Percentiles rank a stretch among this genome's conserved stretches.
Conservation (phyloP, 2,888 invertebrate genomes). For the Scaeva pyrastri region DNA sequence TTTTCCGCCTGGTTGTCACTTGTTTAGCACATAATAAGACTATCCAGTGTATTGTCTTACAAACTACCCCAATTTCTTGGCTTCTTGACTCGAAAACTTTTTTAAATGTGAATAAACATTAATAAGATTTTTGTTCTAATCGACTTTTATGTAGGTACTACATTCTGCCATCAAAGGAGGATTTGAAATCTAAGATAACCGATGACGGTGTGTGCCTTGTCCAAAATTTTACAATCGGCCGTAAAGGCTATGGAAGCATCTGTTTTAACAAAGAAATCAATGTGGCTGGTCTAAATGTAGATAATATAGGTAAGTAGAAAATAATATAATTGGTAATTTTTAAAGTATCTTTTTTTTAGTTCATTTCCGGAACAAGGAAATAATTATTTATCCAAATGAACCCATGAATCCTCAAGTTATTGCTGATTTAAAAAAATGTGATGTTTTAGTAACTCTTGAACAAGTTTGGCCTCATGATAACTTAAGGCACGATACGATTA, state of each 20-base stretch:
- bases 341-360: constrained; percentile 85
- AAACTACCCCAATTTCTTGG: too few species aligned
- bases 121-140: neutral
- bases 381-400: constrained; percentile 97
- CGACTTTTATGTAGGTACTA: constrained; percentile 87
- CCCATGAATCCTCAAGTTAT: constrained; percentile 92
- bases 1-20: too few species aligned
- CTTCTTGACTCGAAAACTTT: neutral
- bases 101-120: neutral
- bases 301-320: constrained; percentile 88
- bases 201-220: constrained; percentile 91
- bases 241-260: constrained; percentile 95
- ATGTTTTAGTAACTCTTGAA: constrained; percentile 96
- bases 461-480: constrained; percentile 96
- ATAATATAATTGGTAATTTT: neutral
- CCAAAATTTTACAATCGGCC: constrained; percentile 94
- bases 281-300: constrained; percentile 93
- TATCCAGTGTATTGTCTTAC: too few species aligned
- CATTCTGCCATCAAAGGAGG: constrained; percentile 93
- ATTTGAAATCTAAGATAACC: constrained; percentile 89
- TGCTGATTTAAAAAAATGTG: constrained; percentile 92
- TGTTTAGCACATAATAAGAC: too few species aligned
- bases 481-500: constrained; percentile 90
- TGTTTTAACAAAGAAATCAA: constrained; percentile 93
- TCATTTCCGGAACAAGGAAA: constrained; percentile 96